Evolutionary conservation across 1,140 invertebrate genomes (phyloP).

Genomic region (Diabrotica undecimpunctata): DNA sequence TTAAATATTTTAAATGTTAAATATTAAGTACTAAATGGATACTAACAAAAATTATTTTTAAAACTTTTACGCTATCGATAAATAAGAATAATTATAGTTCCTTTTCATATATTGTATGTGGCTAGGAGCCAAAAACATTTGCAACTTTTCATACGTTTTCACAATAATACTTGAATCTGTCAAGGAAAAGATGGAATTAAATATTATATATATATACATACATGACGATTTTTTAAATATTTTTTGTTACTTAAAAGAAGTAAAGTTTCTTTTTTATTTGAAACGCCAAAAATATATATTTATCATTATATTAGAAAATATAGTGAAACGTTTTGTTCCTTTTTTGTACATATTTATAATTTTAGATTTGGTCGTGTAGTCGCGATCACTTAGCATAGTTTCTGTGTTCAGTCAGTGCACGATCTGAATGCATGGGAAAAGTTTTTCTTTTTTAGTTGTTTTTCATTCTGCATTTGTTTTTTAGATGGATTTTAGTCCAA

Average conservation of each 20-base stretch:
- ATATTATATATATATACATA: constrained; percentile 13
- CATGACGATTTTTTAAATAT: constrained; percentile 44
- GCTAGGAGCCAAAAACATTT: too few species aligned
- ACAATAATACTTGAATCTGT: too few species aligned
- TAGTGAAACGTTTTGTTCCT: constrained; percentile 45
- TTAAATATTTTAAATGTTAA: too few species aligned
- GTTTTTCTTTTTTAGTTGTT: constrained; percentile 24
- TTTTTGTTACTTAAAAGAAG: constrained; percentile 46
- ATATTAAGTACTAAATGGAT: too few species aligned
- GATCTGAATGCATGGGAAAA: constrained; percentile 19
- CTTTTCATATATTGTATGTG: too few species aligned
- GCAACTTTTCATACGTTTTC: too few species aligned
- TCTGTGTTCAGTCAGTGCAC: constrained; percentile 18
- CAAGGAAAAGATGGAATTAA: too few species aligned
- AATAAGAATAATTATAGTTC: too few species aligned
- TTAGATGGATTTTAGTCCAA: constrained; percentile 7
- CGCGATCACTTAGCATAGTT: constrained; percentile 23
- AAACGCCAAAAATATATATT: constrained; percentile 48
- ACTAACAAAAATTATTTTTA: too few species aligned
- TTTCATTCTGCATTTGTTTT: constrained; percentile 17
- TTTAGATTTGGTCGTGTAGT: constrained; percentile 26
- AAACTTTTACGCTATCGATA: too few species aligned
- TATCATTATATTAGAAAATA: constrained; percentile 38
- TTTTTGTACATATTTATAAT: constrained; percentile 44
- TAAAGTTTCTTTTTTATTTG: constrained; percentile 42